Evolutionary conservation across 2,797 vertebrate genomes (phyloP).

Genomic region (Artibeus jamaicensis): DNA sequence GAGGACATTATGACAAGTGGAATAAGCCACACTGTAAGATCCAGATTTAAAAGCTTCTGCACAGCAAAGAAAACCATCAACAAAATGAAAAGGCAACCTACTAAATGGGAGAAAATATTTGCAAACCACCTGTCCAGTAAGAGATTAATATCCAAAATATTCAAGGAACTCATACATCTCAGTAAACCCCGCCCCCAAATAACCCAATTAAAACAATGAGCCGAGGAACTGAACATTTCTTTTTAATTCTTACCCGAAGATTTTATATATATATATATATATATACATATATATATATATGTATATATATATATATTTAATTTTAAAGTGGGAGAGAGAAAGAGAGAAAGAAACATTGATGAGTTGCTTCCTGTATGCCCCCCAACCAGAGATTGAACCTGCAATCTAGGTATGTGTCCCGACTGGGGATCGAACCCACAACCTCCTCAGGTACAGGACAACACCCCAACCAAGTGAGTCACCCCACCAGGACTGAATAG

Average conservation of each 20-base stretch:
- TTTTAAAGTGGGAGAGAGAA: no score
- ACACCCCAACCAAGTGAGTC: not conserved
- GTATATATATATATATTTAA: no score
- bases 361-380: not conserved
- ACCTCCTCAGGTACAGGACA: not conserved
- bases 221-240: not conserved
- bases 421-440: not conserved
- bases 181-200: not conserved
- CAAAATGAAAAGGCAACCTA: not conserved
- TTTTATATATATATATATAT: not conserved
- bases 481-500: not conserved
- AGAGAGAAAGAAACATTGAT: not conserved
- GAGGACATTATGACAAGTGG: not conserved
- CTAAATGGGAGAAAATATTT: not conserved
- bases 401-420: no score
- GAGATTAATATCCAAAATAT: not conserved
- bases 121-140: not conserved
- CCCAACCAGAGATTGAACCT: not conserved
- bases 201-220: not conserved
- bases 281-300: no score
- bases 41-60: not conserved
- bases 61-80: not conserved
- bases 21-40: not conserved
- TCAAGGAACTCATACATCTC: not conserved
- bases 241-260: not conserved